A percentile compares a stretch with the other conserved stretches of the same genome.
Evolutionary conservation across 2,888 invertebrate species (phyloP).

Genomic region (Lumbricus terrestris): DNA sequence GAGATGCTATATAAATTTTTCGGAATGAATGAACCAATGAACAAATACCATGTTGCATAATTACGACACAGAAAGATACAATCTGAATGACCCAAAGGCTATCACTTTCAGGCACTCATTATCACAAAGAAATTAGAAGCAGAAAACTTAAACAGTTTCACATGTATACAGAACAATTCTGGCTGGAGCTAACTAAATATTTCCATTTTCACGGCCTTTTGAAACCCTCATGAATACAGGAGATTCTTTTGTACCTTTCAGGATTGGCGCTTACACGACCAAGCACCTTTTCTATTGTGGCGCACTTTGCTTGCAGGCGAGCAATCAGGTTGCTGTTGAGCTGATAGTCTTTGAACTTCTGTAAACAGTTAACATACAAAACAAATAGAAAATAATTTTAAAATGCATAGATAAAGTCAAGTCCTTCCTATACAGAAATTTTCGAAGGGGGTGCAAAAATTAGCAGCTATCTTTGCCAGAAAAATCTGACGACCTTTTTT

Average conservation of each 20-base stretch:
- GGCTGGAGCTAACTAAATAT: no score
- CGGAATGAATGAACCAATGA: no score
- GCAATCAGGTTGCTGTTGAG: constrained; percentile 86
- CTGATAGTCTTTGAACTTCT: constrained; percentile 92
- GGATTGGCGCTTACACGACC: constrained; percentile 42
- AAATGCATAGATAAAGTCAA: not conserved
- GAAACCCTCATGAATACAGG: not conserved
- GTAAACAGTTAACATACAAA: constrained; percentile 37
- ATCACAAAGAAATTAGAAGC: no score
- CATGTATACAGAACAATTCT: no score
- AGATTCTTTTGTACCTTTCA: not conserved
- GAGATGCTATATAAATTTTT: no score
- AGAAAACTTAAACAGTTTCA: no score
- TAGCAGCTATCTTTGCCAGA: no score
- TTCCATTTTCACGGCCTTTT: no score
- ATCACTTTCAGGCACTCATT: no score
- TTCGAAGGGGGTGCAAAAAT: no score
- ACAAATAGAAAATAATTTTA: not conserved
- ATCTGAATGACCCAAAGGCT: not conserved
- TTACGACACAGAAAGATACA: not conserved
- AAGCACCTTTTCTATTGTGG: constrained; percentile 75
- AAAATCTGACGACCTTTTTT: no score
- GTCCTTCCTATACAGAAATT: not conserved
- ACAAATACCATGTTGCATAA: not conserved
- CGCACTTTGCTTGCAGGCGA: constrained; percentile 80